These are phyloP conservation scores for Oscheius myriophilus DNA, from an alignment of 2,888 invertebrate species.

Conservation along the genomic window DNA sequence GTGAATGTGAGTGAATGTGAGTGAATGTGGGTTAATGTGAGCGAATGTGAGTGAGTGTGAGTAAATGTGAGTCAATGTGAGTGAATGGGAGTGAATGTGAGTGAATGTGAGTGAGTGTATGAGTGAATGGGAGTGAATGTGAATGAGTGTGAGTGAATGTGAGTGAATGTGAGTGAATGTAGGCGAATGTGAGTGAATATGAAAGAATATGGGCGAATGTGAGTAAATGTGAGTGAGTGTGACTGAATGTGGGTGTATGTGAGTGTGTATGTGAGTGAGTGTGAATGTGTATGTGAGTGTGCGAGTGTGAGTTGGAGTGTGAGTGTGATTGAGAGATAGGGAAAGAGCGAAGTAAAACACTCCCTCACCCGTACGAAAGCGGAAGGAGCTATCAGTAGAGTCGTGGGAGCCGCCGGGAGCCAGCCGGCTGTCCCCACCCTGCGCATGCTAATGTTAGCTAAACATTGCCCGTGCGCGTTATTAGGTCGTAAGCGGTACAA, in stretches of 20 bases:
- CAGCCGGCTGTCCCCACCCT: slow-evolving; percentile 3
- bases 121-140: too few relatives aligned
- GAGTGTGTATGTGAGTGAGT: neutral
- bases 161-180: too few relatives aligned
- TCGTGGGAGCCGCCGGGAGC: slow-evolving; percentile 17
- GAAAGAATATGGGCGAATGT: neutral
- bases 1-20: neutral
- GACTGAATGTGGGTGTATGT: too few relatives aligned
- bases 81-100: neutral
- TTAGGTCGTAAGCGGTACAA: slow-evolving; percentile 20
- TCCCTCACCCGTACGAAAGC: slow-evolving; percentile 4
- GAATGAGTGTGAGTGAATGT: too few relatives aligned
- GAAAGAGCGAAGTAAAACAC: neutral
- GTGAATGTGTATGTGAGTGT: neutral
- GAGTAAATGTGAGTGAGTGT: too few relatives aligned
- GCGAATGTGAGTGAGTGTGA: too few relatives aligned
- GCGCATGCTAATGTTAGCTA: slow-evolving; percentile 27
- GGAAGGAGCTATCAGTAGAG: slow-evolving; percentile 7
- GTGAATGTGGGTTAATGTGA: neutral
- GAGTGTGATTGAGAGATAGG: neutral
- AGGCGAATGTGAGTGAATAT: neutral
- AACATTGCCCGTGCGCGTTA: slow-evolving; percentile 13
- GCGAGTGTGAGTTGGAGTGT: neutral
- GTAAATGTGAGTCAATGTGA: too few relatives aligned
- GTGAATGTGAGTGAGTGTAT: neutral